Evolutionary conservation across 2,797 vertebrate species (phyloP).

Genomic region (Dallia pectoralis): DNA sequence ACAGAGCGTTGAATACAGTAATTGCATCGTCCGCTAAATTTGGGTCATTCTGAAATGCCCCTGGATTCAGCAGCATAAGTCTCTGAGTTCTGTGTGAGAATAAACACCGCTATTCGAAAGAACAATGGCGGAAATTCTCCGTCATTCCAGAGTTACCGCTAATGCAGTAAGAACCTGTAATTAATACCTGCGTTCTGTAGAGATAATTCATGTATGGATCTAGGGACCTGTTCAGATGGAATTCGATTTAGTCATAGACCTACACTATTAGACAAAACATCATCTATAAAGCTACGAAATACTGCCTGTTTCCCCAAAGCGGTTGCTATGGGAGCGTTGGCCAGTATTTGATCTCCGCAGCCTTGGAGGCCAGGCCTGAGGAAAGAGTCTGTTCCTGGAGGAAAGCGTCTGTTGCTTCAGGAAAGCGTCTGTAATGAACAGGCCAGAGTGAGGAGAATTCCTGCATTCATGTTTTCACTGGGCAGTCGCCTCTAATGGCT

Average conservation of each 20-base stretch:
- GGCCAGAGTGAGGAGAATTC: neutral
- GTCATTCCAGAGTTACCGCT: constrained; percentile 5
- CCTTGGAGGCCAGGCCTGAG: neutral
- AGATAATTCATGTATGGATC: neutral
- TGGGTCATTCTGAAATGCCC: no score
- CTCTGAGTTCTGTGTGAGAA: no score
- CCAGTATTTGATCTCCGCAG: neutral
- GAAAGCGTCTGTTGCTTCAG: neutral
- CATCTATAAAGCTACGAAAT: neutral
- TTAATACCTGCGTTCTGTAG: neutral
- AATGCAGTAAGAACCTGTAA: constrained; percentile 9
- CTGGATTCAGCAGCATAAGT: no score
- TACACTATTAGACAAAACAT: neutral
- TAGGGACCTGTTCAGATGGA: neutral
- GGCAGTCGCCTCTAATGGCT: neutral
- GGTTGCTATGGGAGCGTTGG: neutral
- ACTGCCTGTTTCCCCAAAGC: neutral
- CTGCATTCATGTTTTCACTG: neutral
- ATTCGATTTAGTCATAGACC: neutral
- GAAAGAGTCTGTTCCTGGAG: neutral
- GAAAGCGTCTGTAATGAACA: neutral
- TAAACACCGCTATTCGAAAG: neutral
- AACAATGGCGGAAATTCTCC: constrained; percentile 18
- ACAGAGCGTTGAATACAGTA: no score
- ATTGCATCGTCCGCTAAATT: no score